These are phyloP conservation scores for Tetropium fuscum DNA, from an alignment of 2,888 invertebrate species.

Conservation along the genomic window DNA sequence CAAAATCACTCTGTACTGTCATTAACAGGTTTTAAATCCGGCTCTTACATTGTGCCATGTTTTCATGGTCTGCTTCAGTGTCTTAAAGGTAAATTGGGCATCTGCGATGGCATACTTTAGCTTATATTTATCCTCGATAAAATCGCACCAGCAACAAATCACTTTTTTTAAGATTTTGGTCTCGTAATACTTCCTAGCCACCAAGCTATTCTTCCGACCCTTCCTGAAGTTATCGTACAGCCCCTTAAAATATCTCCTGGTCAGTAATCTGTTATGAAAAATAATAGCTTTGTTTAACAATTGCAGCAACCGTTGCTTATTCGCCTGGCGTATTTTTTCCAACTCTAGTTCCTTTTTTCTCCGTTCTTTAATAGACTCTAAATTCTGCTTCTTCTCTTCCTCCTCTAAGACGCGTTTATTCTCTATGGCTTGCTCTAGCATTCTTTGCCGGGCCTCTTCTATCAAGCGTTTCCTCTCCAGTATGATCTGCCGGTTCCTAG, in stretches of 20 bases:
- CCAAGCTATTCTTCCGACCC: conserved; percentile 59
- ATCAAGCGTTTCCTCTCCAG: conserved; percentile 68
- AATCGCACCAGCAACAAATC: conserved; percentile 47
- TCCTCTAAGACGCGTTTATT: conserved; percentile 71
- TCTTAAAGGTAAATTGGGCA: conserved; percentile 67
- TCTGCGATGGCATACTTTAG: conserved; percentile 71
- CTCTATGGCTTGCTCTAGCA: conserved; percentile 73
- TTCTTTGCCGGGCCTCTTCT: conserved; percentile 68
- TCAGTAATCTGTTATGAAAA: conserved; percentile 63
- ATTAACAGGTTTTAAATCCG: conserved; percentile 7
- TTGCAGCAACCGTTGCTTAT: conserved; percentile 63
- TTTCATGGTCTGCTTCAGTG: conserved; percentile 66
- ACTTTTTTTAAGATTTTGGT: conserved; percentile 45
- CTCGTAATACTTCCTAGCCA: conserved; percentile 52
- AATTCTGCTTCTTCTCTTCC: conserved; percentile 71
- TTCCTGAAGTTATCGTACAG: conserved; percentile 60
- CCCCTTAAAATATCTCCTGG: conserved; percentile 60
- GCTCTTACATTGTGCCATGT: conserved; percentile 67
- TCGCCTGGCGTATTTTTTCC: conserved; percentile 71
- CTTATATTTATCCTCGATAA: conserved; percentile 47
- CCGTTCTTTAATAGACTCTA: conserved; percentile 73
- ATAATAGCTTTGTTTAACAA: conserved; percentile 64
- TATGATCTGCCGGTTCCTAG: conserved; percentile 63
- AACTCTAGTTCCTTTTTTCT: conserved; percentile 71
- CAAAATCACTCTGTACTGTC: conserved; percentile 4